Base-by-base conservation (phyloP, 2,797 vertebrate species). In the Sebastes minor region DNA sequence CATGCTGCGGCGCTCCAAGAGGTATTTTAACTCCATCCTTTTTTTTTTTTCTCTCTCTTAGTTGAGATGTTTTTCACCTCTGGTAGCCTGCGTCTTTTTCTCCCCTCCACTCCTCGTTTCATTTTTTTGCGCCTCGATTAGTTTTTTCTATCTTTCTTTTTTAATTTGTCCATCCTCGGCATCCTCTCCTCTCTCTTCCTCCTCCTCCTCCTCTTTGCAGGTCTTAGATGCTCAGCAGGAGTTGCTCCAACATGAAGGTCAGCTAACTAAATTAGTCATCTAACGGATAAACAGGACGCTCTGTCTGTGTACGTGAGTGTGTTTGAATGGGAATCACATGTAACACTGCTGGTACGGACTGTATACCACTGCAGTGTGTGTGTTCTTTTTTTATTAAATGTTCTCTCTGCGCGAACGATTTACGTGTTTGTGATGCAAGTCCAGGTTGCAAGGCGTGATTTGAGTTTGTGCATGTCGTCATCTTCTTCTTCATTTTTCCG, bases 1-100 rank as follows among this genome's bases (percentile, higher is more conserved):
- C 95, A 96, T 97, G 96, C 96, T 97, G 91, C 96, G 97, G 66
- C 95, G 97, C 91, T 97, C 97, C 78, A 96, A 97, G 93, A 97
- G 96, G 97, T 97, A 1, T 16, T 20, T 55, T 23, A 35, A 2
- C 11, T n/a, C 32, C 78, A 2, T 46, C 57, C n/a, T 62, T 4
- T 32, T 7, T 25, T 25, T 9, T 62, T 42, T n/a, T 0, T 20
- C 4, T 23, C 10, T 22, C 10, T 2, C 13, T 68, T 7, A 55
- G 7, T 78, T 62, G 2, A 25, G 4, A 35, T 78, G 70, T 10
- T 30, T 35, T 60, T 27, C 66, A 6, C n/a, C 61, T 73, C 30
- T 18, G n/a, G 18, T 10, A 25, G 11, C 27, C 64, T 49, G 42
- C 18, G 1, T 55, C 52, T 63, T 2, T 11, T 28, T 16, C 11